Conservation (phyloP, 2,888 invertebrate genomes). For the Scelioninae gen. 1 region DNA sequence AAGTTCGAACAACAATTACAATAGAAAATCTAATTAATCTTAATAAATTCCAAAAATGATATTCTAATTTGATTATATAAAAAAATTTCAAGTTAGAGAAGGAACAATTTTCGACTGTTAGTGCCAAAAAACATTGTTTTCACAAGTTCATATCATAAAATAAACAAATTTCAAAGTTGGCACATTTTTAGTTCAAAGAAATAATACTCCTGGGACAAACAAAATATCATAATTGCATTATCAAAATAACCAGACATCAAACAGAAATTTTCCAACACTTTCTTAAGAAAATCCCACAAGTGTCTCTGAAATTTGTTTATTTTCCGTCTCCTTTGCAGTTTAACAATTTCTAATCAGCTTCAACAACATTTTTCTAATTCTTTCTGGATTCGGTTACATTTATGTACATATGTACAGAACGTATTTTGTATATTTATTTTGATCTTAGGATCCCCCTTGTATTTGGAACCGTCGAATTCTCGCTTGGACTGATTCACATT, state of each 20-base stretch:
- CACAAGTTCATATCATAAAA: too few relatives aligned
- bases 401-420: conserved; percentile 55
- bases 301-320: too few relatives aligned
- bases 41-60: neutral
- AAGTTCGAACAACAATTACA: neutral
- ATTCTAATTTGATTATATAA: too few relatives aligned
- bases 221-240: too few relatives aligned
- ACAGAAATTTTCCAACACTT: too few relatives aligned
- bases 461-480: conserved; percentile 84
- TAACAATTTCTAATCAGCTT: too few relatives aligned
- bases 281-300: too few relatives aligned
- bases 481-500: conserved; percentile 85
- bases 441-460: conserved; percentile 80
- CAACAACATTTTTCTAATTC: neutral
- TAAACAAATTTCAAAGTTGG: conserved; percentile 7
- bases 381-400: conserved; percentile 38
- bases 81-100: too few relatives aligned
- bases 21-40: neutral
- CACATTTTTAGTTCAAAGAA: neutral
- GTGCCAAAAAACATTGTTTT: too few relatives aligned
- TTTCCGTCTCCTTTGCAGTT: neutral
- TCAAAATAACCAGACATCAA: too few relatives aligned
- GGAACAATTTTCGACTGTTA: too few relatives aligned
- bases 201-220: too few relatives aligned
- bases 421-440: conserved; percentile 19